phyloP scores from a whole-genome alignment of 2,797 vertebrate species.

The Ataeniobius toweri region DNA sequence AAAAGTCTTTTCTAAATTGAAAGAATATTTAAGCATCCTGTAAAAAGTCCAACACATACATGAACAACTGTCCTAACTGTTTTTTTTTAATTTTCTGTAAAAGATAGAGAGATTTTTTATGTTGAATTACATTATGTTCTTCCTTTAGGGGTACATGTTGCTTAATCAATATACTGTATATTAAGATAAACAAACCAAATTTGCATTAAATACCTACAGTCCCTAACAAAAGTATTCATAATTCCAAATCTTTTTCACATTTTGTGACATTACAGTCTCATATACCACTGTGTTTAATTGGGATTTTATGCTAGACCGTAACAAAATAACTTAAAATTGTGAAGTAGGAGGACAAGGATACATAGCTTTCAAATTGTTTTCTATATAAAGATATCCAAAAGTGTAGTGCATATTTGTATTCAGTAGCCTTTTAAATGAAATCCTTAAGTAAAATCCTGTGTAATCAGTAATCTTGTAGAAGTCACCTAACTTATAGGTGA shows the following conservation, averaged over 20 bases:
- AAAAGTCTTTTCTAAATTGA: not conserved
- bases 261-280: too few relatives aligned
- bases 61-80: not conserved
- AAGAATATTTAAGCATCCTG: not conserved
- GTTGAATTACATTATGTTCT: not conserved
- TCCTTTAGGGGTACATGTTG: too few relatives aligned
- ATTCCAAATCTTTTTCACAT: too few relatives aligned
- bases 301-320: not conserved
- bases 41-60: not conserved
- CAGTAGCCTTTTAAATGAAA: too few relatives aligned
- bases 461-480: too few relatives aligned
- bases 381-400: not conserved
- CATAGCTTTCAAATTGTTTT: not conserved
- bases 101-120: not conserved
- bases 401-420: too few relatives aligned
- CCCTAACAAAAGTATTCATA: not conserved
- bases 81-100: not conserved
- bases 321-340: not conserved
- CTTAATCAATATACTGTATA: not conserved
- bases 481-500: too few relatives aligned
- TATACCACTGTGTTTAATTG: too few relatives aligned
- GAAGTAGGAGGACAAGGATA: not conserved
- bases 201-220: not conserved
- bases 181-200: not conserved
- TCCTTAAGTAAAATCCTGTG: too few relatives aligned